These are phyloP conservation scores for Trichonephila clavata DNA, from an alignment of 1,140 invertebrate species.

Conservation along the genomic window DNA sequence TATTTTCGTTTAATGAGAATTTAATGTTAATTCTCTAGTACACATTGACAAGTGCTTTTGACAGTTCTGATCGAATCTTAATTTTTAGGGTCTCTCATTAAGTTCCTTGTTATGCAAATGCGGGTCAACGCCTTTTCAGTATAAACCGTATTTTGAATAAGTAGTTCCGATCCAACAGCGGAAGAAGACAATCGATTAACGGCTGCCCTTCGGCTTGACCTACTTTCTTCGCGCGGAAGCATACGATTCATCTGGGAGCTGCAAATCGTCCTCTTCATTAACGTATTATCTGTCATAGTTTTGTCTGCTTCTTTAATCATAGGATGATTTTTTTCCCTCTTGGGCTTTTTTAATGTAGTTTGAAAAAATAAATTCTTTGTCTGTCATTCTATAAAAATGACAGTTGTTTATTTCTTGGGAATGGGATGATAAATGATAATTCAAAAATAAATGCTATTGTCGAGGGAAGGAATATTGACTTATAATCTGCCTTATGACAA, in stretches of 20 bases:
- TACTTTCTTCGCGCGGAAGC: constrained; percentile 50
- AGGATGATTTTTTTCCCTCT: background rate
- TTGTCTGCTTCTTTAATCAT: background rate
- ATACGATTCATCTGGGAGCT: constrained; percentile 37
- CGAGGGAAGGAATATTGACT: background rate
- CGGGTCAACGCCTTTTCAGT: constrained; percentile 52
- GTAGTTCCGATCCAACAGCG: constrained; percentile 1
- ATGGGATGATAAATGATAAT: background rate
- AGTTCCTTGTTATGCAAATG: constrained; percentile 36
- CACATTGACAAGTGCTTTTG: background rate
- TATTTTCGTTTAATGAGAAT: constrained; percentile 1
- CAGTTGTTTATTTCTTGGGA: background rate
- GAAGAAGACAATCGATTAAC: constrained; percentile 54
- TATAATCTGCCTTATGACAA: background rate
- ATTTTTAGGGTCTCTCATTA: constrained; percentile 13
- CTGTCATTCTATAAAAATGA: background rate
- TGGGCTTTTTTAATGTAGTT: background rate
- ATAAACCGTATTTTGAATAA: constrained; percentile 15
- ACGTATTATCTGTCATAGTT: constrained; percentile 38
- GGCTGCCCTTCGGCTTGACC: constrained; percentile 38
- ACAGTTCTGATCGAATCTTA: background rate
- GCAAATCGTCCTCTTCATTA: constrained; percentile 58
- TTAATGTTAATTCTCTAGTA: background rate
- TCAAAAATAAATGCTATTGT: background rate
- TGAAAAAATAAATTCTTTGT: background rate